phyloP scores from a whole-genome alignment of 2,113 vertebrate genomes.

The Propithecus coquereli region DNA sequence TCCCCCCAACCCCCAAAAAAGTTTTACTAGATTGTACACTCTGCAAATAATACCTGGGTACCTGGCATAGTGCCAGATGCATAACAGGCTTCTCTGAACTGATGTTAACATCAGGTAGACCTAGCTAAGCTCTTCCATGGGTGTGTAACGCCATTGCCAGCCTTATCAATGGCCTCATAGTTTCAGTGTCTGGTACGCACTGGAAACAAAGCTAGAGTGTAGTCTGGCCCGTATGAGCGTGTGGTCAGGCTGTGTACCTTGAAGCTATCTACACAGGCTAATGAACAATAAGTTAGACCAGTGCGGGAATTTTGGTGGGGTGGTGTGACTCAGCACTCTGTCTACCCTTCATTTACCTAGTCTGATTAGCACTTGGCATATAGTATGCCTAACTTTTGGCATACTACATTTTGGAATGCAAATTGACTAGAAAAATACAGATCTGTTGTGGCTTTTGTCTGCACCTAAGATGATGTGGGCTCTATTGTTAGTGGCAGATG shows the following conservation, averaged over 20 bases:
- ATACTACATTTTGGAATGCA: not conserved
- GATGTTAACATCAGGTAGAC: no score
- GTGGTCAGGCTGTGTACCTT: not conserved
- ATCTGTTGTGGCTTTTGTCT: constrained; percentile 39
- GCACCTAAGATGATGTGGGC: not conserved
- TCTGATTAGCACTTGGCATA: not conserved
- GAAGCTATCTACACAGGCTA: not conserved
- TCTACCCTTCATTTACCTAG: not conserved
- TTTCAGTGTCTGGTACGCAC: not conserved
- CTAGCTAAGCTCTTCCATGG: not conserved
- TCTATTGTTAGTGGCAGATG: constrained; percentile 32
- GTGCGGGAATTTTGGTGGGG: not conserved
- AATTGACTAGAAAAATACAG: constrained; percentile 14
- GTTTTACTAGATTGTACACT: not conserved
- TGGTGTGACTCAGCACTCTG: accelerated
- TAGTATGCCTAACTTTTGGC: not conserved
- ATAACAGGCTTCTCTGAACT: not conserved
- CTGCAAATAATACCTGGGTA: not conserved
- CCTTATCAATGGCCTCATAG: not conserved
- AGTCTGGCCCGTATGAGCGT: not conserved
- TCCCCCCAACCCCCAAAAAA: no score
- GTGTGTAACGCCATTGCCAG: no score
- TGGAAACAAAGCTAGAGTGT: not conserved
- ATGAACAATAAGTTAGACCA: not conserved
- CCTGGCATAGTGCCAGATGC: not conserved